A percentile compares a stretch with the other conserved stretches of the same genome.
phyloP scores from a whole-genome alignment of 2,797 vertebrate species.

The Brachymystax lenok region DNA sequence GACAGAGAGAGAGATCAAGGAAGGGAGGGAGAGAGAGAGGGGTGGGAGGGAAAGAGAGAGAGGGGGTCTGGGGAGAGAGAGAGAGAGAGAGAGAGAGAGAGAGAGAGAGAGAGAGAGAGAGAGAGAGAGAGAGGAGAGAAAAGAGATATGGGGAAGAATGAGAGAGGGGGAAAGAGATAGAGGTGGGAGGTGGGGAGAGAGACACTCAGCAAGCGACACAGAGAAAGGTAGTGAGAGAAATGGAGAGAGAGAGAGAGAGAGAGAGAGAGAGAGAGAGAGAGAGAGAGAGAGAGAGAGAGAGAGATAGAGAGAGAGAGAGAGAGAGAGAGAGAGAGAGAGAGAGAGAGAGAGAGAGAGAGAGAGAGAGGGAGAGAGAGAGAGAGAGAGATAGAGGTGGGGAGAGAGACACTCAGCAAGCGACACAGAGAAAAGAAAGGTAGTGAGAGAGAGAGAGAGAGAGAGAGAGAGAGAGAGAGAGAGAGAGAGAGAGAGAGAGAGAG shows the following conservation, averaged over 20 bases:
- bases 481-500: slow-evolving; percentile 10
- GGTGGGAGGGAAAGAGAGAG: slow-evolving; percentile 12
- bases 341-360: slow-evolving; percentile 7
- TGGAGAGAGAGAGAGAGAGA: slow-evolving; percentile 13
- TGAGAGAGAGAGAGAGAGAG: slow-evolving; percentile 12
- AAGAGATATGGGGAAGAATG: background rate
- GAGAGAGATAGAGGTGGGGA: background rate
- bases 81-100: slow-evolving; percentile 9
- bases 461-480: slow-evolving; percentile 10
- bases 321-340: no score
- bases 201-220: slow-evolving; percentile 8
- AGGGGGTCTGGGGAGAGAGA: slow-evolving; percentile 1
- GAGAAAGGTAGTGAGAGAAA: slow-evolving; percentile 8
- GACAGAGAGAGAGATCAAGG: slow-evolving; percentile 7
- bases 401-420: slow-evolving; percentile 10
- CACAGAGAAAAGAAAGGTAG: slow-evolving; percentile 10
- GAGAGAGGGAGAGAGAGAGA: background rate
- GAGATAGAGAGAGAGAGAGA: slow-evolving; percentile 18
- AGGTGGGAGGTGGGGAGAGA: background rate
- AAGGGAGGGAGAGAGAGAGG: background rate
- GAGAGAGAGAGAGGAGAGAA: slow-evolving; percentile 11
- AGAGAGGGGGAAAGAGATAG: slow-evolving; percentile 8
- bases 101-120: slow-evolving; percentile 11
- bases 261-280: slow-evolving; percentile 10
- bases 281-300: slow-evolving; percentile 11